phyloP scores from a whole-genome alignment of 2,113 vertebrate genomes.

The Toxotes chatareus region DNA sequence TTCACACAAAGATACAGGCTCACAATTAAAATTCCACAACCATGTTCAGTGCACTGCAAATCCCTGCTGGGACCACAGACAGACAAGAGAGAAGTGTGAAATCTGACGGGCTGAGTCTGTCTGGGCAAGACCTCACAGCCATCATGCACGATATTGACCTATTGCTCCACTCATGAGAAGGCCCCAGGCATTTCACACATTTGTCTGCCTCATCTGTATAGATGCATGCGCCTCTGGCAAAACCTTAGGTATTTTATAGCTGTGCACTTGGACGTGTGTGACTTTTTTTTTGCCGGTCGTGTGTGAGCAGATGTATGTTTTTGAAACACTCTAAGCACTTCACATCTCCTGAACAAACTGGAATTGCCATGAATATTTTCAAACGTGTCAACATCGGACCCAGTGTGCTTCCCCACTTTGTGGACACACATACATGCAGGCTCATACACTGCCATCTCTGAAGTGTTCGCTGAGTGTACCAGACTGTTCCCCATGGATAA shows the following conservation, averaged over 20 bases:
- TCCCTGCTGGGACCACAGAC: slow-evolving; percentile 38
- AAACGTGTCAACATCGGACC: slow-evolving; percentile 51
- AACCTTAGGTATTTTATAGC: slow-evolving; percentile 9
- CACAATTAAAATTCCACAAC: slow-evolving; percentile 34
- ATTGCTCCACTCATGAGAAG: slow-evolving; percentile 57
- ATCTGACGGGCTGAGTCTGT: slow-evolving; percentile 62
- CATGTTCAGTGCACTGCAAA: slow-evolving; percentile 9
- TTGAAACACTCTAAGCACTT: slow-evolving; percentile 26
- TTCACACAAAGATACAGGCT: slow-evolving; percentile 25
- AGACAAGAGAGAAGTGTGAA: slow-evolving; percentile 56
- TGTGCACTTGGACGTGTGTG: not conserved
- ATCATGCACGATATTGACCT: slow-evolving; percentile 70
- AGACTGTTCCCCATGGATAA: slow-evolving; percentile 43
- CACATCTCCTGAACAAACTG: slow-evolving; percentile 53
- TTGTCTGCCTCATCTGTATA: slow-evolving; percentile 32
- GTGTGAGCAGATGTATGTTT: slow-evolving; percentile 11
- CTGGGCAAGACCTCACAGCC: slow-evolving; percentile 39
- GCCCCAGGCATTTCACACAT: slow-evolving; percentile 56
- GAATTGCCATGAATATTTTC: slow-evolving; percentile 68
- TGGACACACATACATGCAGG: not conserved
- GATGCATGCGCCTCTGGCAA: not conserved
- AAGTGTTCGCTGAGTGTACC: slow-evolving; percentile 43
- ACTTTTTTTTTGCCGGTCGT: not conserved
- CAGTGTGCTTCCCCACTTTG: not conserved
- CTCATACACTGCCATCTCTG: slow-evolving; percentile 10